A percentile compares a stretch with the other conserved stretches of the same genome.
These are phyloP conservation scores for Drosophila mulleri DNA, from an alignment of 2,888 invertebrate genomes.

Conservation along the genomic window DNA sequence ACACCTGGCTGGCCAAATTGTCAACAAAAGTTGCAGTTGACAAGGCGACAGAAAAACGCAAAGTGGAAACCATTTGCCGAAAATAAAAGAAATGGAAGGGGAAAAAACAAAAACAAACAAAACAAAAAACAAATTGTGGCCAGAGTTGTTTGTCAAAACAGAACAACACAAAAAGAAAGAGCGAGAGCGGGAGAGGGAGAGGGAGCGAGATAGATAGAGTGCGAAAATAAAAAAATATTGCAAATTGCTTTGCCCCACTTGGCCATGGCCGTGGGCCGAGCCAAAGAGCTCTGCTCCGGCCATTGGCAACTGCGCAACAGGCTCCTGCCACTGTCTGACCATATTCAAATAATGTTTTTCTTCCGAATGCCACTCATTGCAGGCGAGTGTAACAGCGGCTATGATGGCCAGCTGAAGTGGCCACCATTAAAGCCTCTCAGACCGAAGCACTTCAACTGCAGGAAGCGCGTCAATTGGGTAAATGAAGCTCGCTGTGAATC, in stretches of 20 bases:
- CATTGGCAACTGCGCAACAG: slow-evolving; percentile 5
- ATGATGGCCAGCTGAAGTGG: background rate
- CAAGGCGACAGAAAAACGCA: slow-evolving; percentile 43
- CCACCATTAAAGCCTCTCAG: background rate
- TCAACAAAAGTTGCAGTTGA: slow-evolving; percentile 50
- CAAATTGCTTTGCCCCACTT: slow-evolving; percentile 31
- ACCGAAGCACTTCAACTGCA: background rate
- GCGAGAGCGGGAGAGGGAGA: too few species aligned
- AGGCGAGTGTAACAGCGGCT: background rate
- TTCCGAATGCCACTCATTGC: background rate
- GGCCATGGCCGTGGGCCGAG: background rate
- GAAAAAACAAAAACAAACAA: background rate
- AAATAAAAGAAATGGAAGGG: background rate
- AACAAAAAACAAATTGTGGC: slow-evolving; percentile 10
- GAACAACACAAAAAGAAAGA: background rate
- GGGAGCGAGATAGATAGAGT: background rate
- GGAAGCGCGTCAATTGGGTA: too few species aligned
- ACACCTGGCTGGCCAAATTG: slow-evolving; percentile 49
- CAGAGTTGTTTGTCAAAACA: slow-evolving; percentile 19
- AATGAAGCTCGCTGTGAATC: too few species aligned
- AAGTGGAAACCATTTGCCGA: slow-evolving; percentile 27
- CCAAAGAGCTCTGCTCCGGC: background rate
- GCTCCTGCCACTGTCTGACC: background rate
- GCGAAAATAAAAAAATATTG: background rate
- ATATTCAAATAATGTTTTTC: slow-evolving; percentile 7